phyloP scores from a whole-genome alignment of 1,140 invertebrate genomes.

The Bombus ignitus region DNA sequence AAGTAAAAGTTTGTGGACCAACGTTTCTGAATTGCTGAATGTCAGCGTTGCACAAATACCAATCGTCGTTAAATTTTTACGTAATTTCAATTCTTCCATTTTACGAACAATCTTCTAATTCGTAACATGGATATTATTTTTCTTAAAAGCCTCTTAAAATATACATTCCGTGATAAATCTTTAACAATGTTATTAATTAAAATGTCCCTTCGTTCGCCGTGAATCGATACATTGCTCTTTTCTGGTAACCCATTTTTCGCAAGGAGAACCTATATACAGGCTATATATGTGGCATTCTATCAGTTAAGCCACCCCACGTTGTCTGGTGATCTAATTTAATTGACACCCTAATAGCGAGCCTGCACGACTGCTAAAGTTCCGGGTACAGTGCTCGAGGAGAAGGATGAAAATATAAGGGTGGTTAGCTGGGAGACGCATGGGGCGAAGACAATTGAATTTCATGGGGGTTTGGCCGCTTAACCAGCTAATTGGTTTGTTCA shows the following conservation, averaged over 20 bases:
- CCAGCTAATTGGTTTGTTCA: slow-evolving; percentile 81
- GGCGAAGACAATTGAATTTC: slow-evolving; percentile 82
- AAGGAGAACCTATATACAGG: not conserved
- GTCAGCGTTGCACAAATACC: not conserved
- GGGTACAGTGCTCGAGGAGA: slow-evolving; percentile 58
- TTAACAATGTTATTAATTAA: no score
- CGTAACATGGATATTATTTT: no score
- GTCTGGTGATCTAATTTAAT: slow-evolving; percentile 78
- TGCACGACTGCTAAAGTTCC: slow-evolving; percentile 71
- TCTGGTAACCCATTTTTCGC: slow-evolving; percentile 36
- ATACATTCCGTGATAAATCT: rapidly evolving
- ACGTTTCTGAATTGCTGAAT: slow-evolving; percentile 38
- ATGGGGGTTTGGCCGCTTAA: slow-evolving; percentile 81
- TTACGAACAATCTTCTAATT: no score
- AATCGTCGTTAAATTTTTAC: not conserved
- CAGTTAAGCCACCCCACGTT: slow-evolving; percentile 67
- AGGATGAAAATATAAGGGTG: slow-evolving; percentile 80
- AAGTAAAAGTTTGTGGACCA: slow-evolving; percentile 31
- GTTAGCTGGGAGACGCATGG: slow-evolving; percentile 77
- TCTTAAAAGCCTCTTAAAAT: no score
- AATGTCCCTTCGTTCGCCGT: not conserved
- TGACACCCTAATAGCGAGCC: slow-evolving; percentile 78
- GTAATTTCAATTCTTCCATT: not conserved
- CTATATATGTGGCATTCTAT: slow-evolving; percentile 61
- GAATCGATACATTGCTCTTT: not conserved